phyloP scores from a whole-genome alignment of 2,888 invertebrate species.

The Himalopsyche anomala region DNA sequence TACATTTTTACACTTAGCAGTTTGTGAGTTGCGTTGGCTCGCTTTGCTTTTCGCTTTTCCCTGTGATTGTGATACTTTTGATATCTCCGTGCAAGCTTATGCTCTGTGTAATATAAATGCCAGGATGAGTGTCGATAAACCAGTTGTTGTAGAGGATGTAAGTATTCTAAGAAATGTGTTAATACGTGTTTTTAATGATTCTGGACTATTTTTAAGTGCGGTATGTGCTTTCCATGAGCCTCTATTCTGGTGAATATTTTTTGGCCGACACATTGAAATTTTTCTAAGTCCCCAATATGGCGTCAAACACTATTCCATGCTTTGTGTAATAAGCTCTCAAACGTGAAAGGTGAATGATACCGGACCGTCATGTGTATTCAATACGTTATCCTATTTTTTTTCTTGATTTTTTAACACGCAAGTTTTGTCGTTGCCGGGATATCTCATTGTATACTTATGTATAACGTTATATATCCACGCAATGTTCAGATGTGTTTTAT shows the following conservation, averaged over 20 bases:
- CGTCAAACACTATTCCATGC: conserved; percentile 85
- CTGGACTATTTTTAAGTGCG: conserved; percentile 38
- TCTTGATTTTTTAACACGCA: conserved; percentile 3
- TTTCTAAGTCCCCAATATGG: conserved; percentile 91
- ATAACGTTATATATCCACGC: conserved; percentile 35
- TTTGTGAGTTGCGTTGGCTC: conserved; percentile 67
- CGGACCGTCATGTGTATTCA: conserved; percentile 7
- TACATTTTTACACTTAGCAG: conserved; percentile 79
- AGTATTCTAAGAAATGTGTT: conserved; percentile 72
- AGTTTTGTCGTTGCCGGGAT: conserved; percentile 41
- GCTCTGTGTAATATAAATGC: conserved; percentile 64
- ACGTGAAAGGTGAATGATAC: conserved; percentile 59
- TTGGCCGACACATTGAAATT: conserved; percentile 74
- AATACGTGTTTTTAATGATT: conserved; percentile 44
- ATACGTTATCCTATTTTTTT: conserved; percentile 13
- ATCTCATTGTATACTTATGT: conserved; percentile 24
- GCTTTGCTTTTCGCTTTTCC: conserved; percentile 64
- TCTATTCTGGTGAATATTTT: conserved; percentile 76
- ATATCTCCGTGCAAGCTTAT: conserved; percentile 49
- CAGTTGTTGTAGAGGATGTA: conserved; percentile 78
- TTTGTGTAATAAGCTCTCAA: conserved; percentile 68
- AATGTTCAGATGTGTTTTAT: conserved; percentile 30
- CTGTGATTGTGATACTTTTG: conserved; percentile 67
- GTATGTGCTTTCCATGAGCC: conserved; percentile 51
- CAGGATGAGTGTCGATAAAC: conserved; percentile 83